Percentiles rank a stretch among this genome's conserved stretches.
Conservation (phyloP, 2,113 vertebrate species). For the Cephalopholis sonnerati region DNA sequence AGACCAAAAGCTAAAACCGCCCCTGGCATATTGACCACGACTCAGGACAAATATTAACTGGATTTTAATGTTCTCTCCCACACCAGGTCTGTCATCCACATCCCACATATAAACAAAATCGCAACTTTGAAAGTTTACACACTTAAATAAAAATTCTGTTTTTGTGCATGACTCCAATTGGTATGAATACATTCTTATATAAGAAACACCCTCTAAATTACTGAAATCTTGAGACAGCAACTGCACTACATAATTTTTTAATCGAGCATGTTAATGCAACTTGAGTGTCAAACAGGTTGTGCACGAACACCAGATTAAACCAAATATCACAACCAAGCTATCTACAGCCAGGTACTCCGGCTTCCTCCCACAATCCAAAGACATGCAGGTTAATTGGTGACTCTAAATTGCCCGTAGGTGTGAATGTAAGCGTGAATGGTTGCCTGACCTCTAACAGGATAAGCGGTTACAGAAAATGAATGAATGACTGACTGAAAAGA, state of each 20-base stretch:
- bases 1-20: conserved; percentile 28
- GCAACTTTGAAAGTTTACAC: background rate
- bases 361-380: too few species aligned
- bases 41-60: conserved; percentile 19
- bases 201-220: background rate
- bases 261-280: background rate
- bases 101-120: background rate
- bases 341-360: too few species aligned
- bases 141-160: background rate
- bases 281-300: background rate
- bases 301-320: background rate
- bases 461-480: too few species aligned
- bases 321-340: background rate
- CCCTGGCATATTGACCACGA: conserved; percentile 2
- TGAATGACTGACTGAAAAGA: background rate
- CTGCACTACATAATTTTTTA: background rate
- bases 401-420: too few species aligned
- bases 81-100: background rate
- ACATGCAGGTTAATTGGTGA: too few species aligned
- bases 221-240: background rate
- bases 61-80: conserved; percentile 14
- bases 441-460: too few species aligned
- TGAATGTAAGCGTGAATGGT: too few species aligned
- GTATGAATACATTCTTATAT: too few species aligned
- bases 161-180: background rate